Base-by-base conservation (phyloP, 30 jellyfish, hydroid and myxozoan genomes). In the Euphysa ruthae region DNA sequence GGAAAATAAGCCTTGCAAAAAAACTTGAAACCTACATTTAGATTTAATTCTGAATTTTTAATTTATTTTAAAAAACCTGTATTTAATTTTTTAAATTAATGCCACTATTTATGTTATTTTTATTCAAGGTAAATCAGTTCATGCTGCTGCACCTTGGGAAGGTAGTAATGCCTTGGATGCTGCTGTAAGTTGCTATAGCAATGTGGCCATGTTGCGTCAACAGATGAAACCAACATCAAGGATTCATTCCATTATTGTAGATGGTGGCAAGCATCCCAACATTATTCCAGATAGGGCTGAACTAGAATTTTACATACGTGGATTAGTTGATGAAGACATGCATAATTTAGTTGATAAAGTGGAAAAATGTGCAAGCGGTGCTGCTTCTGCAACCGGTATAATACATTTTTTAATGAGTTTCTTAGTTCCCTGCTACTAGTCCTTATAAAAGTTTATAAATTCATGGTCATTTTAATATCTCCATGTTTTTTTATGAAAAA, bases 131-230 rank as follows among this genome's bases (percentile, higher is more conserved):
- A 88, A 80, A 70, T 66, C 75, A 44, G 76, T 64, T 61, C 94
- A 68, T 63, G 83, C 77, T 55, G 75, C 70, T 19, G 90, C 94
- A 35, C 97, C 97, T 52, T 88, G 97, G 97, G 75, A 46, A 15
- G 97, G 97, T 23, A 61, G 79, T 56, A 88, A 88, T 63, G 97
- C 97, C 24, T 64, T 88, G 71, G 97, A 88, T 88, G 97, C 97
- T 14, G 97, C 91, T 31, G 91, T 82, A 3, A 82, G 68, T 27
- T 88, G 94, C 33, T 88, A 88, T 51, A 88, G 77, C 51, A 69
- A 70, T 27, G 61, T 88, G 1, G 81, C 94, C 74, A 81, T 88
- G 94, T 60, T 88, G 94, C 78, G 97, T 26, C 97, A 88, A 69
- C 97, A 88, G 57, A 69, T 74, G 71, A 77, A 69, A 33, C 93